phyloP scores from a whole-genome alignment of 2,113 vertebrate species.

The Trematocara stigmaticum region DNA sequence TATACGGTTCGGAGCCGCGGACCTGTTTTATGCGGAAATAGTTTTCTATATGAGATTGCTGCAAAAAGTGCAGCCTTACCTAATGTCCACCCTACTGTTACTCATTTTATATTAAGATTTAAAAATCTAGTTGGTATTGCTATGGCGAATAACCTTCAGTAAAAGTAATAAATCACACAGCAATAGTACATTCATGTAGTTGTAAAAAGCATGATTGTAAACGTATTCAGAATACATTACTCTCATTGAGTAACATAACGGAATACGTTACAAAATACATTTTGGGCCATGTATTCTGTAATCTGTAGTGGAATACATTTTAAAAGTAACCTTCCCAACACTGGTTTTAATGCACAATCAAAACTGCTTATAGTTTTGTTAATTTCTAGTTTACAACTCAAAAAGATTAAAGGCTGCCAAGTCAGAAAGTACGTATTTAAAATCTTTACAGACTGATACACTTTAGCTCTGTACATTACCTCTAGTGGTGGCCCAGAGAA shows the following conservation, averaged over 20 bases:
- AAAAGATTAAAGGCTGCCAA: slow-evolving; percentile 32
- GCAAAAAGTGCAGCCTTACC: no score
- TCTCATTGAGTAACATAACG: neutral
- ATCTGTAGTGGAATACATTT: neutral
- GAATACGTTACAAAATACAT: neutral
- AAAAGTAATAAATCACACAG: neutral
- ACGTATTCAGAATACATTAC: neutral
- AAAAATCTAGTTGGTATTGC: neutral
- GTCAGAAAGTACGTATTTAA: neutral
- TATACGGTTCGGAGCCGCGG: no score
- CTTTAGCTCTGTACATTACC: neutral
- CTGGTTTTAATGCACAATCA: neutral
- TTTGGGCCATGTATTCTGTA: neutral
- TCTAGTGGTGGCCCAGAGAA: neutral
- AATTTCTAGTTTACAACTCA: slow-evolving; percentile 41
- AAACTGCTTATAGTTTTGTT: slow-evolving; percentile 34
- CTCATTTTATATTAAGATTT: neutral
- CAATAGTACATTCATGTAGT: neutral
- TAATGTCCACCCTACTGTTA: no score
- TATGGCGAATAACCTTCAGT: neutral
- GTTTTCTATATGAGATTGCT: no score
- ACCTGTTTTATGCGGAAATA: no score
- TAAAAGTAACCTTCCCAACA: neutral
- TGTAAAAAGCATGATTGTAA: neutral
- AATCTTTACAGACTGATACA: neutral